A percentile compares a stretch with the other conserved stretches of the same genome.
Evolutionary conservation across 2,888 invertebrate genomes (phyloP).

Genomic region (Galerucella calmariensis): DNA sequence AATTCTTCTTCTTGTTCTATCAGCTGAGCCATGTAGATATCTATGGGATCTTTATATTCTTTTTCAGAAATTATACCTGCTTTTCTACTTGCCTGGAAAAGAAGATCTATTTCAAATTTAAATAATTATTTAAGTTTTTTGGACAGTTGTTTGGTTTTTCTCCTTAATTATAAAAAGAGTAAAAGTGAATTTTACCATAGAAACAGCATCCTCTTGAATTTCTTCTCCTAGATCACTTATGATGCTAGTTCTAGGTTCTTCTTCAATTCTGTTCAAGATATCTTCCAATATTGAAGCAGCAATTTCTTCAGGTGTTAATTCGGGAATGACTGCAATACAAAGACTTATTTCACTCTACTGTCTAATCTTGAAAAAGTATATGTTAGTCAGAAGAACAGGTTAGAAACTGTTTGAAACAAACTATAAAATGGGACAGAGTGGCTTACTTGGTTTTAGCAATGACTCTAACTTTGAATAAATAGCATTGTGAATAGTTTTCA

Average conservation of each 20-base stretch:
- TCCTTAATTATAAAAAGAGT: too few relatives aligned
- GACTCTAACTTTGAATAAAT: conserved; percentile 56
- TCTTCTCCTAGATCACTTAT: background rate
- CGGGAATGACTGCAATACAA: background rate
- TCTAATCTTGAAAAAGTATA: too few relatives aligned
- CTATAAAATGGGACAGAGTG: too few relatives aligned
- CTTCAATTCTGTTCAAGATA: background rate
- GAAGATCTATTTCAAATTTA: too few relatives aligned
- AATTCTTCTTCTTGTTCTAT: conserved; percentile 30
- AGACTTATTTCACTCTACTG: too few relatives aligned
- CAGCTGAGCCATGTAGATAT: conserved; percentile 37
- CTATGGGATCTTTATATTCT: conserved; percentile 36
- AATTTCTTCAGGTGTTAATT: background rate
- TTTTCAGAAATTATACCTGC: background rate
- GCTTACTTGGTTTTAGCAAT: conserved; percentile 45
- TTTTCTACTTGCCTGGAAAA: background rate
- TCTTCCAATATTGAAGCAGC: conserved; percentile 1
- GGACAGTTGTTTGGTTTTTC: too few relatives aligned
- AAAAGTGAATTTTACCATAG: background rate
- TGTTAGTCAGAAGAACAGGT: too few relatives aligned
- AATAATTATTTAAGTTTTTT: too few relatives aligned
- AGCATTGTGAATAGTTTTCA: conserved; percentile 62
- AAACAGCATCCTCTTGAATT: background rate
- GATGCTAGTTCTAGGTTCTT: background rate
- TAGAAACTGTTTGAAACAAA: too few relatives aligned